Percentiles rank a stretch among this genome's conserved stretches.
Conservation (phyloP, 2,797 vertebrate genomes). For the Fringilla coelebs region DNA sequence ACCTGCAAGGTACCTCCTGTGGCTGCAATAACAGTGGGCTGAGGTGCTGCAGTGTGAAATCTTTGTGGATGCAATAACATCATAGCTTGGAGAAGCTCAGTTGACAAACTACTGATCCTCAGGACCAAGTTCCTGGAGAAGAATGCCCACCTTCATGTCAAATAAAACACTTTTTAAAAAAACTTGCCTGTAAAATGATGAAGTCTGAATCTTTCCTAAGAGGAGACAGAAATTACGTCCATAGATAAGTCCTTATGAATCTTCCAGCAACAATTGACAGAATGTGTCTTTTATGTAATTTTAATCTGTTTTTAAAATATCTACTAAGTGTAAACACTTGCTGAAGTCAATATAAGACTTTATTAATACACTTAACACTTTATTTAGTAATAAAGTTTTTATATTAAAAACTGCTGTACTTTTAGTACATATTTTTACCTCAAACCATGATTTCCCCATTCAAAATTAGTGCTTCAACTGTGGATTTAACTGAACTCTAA, state of each 20-base stretch:
- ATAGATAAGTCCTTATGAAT: neutral
- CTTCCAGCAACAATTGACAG: neutral
- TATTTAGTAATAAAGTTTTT: neutral
- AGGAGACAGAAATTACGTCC: neutral
- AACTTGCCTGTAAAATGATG: rapidly evolving
- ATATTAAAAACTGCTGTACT: neutral
- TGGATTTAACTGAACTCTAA: slow-evolving; percentile 10
- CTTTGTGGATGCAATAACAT: neutral
- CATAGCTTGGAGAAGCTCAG: neutral
- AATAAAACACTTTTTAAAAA: neutral
- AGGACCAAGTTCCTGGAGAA: neutral
- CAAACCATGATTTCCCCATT: slow-evolving; percentile 6
- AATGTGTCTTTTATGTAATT: neutral
- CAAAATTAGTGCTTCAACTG: slow-evolving; percentile 36
- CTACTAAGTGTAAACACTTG: neutral
- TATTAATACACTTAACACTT: neutral
- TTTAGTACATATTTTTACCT: neutral
- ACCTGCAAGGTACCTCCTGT: rapidly evolving
- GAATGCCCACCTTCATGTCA: neutral
- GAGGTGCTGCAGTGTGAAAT: neutral
- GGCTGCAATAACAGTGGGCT: neutral
- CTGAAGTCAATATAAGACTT: neutral
- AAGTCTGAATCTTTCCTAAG: neutral
- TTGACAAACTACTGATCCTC: neutral
- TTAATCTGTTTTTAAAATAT: neutral